Conservation (phyloP, 2,888 invertebrate species). For the Drosophila kuntzei region DNA sequence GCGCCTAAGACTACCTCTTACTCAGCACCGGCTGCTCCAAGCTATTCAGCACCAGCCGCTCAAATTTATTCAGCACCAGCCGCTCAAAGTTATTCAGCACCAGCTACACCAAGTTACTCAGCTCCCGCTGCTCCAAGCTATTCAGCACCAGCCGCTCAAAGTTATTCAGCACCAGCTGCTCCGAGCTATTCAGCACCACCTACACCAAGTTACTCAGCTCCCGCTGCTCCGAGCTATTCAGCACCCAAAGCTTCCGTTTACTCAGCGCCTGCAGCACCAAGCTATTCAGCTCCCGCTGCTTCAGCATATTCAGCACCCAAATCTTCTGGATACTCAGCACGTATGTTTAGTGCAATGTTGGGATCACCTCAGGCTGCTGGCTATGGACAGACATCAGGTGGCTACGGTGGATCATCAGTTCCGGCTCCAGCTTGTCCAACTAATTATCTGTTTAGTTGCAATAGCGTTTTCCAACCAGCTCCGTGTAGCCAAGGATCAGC, state of each 20-base stretch:
- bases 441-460: slow-evolving; percentile 64
- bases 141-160: slow-evolving; percentile 14
- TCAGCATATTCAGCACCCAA: slow-evolving; percentile 22
- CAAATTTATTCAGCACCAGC: slow-evolving; percentile 34
- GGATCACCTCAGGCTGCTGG: slow-evolving; percentile 35
- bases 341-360: slow-evolving; percentile 52
- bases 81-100: slow-evolving; percentile 14
- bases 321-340: slow-evolving; percentile 25
- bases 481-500: slow-evolving; percentile 53
- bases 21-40: slow-evolving; percentile 14
- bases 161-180: slow-evolving; percentile 20
- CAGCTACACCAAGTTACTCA: slow-evolving; percentile 40
- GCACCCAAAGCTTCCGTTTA: slow-evolving; percentile 22
- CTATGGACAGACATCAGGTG: slow-evolving; percentile 37
- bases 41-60: slow-evolving; percentile 24
- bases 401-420: slow-evolving; percentile 45
- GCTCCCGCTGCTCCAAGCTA: slow-evolving; percentile 19
- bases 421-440: slow-evolving; percentile 60
- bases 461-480: slow-evolving; percentile 49
- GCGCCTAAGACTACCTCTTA: too few relatives aligned
- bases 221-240: slow-evolving; percentile 23
- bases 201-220: slow-evolving; percentile 32
- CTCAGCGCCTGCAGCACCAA: slow-evolving; percentile 33
- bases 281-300: slow-evolving; percentile 18
- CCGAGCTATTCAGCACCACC: slow-evolving; percentile 30